Base-by-base conservation (phyloP, 2,797 vertebrate species). In the Phataginus tetradactyla region DNA sequence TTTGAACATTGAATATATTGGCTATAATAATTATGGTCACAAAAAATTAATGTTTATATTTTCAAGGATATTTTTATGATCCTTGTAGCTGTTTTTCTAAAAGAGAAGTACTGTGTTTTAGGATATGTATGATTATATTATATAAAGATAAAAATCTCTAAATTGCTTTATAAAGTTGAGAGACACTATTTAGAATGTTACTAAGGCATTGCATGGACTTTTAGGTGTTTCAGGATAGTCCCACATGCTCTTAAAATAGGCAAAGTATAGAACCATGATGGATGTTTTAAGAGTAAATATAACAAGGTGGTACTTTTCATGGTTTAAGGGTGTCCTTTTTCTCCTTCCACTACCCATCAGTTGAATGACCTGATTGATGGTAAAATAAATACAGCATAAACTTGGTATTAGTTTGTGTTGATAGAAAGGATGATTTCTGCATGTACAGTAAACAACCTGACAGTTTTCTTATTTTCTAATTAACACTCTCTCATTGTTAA, bases 351-450 rank as follows among this genome's bases (percentile, higher is more conserved):
- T 29, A 21, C 17, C 17, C 14, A n/a, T 84, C 55, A 79, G 15
- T 0, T 66, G 51, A 45, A 68, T 25, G 21, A 83, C 27, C 75
- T 49, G 64, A 91, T 74, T 64, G 25, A 37, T 51, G 7, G 34
- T 71, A 49, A 84, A 91, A 78, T 87, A 68, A 68, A 72, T 96
- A 39, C 86, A 39, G 3, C 42, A 91, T 63, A 63, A 63, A 74
- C 12, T n/a, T 39, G 9, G 45, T 45, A 45, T 45, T 14, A 77
- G 18, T 84, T 34, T 6, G 5, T 85, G 21, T 81, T 88, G 34
- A 42, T 78, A 59, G 81, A 71, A 91, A 81, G 77, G 25, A 57
- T 68, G 5, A 27, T 7, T 78, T 86, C 11, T 78, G 29, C 27
- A 27, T 7, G 1, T 45, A 45, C n/a, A 68, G 15, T n/a, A 77